Evolutionary conservation across 1,140 invertebrate species (phyloP).

Genomic region (Pentalonia nigronervosa): DNA sequence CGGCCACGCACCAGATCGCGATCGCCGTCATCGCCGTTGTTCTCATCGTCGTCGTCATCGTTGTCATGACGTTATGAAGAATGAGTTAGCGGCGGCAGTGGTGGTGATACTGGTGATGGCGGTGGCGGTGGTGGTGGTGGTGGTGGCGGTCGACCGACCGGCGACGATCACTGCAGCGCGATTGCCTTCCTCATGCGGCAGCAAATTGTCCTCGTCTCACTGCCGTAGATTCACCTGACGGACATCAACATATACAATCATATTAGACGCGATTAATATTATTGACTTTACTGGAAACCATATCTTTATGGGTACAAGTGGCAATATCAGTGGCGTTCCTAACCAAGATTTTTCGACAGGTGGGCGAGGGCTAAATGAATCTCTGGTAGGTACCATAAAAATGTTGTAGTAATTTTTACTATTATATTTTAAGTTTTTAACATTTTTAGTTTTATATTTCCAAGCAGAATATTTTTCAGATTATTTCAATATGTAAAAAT

Average conservation of each 20-base stretch:
- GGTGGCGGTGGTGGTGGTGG: neutral
- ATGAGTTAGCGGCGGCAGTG: neutral
- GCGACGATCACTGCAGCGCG: neutral
- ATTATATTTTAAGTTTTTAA: neutral
- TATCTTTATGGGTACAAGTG: too few species aligned
- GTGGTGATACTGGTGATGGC: neutral
- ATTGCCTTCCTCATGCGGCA: neutral
- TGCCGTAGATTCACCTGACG: neutral
- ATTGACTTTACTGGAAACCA: neutral
- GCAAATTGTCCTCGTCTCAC: neutral
- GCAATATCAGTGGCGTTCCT: too few species aligned
- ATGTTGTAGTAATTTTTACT: too few species aligned
- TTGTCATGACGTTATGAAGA: neutral
- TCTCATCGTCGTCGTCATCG: neutral
- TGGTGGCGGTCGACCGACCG: neutral
- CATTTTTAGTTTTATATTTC: neutral
- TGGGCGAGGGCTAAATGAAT: too few species aligned
- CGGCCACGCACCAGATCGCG: slow-evolving; percentile 21
- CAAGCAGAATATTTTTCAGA: neutral
- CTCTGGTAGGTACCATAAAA: too few species aligned
- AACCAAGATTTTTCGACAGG: too few species aligned
- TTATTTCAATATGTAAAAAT: too few species aligned
- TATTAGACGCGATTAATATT: neutral
- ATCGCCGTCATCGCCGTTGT: neutral
- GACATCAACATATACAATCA: neutral